Evolutionary conservation across 2,888 invertebrate genomes (phyloP).

Genomic region (Ophion ventricosus): DNA sequence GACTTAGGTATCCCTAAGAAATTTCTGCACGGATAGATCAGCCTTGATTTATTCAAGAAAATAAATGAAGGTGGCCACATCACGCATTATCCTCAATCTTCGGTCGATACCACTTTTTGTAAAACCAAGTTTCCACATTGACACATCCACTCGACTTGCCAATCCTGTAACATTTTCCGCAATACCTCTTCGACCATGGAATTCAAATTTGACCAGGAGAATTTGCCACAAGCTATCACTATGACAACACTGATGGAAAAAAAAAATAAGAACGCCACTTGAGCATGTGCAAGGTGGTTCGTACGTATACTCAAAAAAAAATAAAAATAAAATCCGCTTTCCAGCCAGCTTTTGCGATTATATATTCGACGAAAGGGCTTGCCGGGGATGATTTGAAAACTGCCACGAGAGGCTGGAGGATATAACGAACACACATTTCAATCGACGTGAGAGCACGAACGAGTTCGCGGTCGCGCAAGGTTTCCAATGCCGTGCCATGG

Average conservation of each 20-base stretch:
- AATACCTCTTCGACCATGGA: not conserved
- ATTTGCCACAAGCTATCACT: not conserved
- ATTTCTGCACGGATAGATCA: too few relatives aligned
- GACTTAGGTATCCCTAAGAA: too few relatives aligned
- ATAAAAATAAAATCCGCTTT: constrained; percentile 23
- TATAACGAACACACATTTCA: constrained; percentile 76
- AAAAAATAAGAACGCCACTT: not conserved
- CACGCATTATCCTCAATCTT: too few relatives aligned
- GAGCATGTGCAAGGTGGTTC: not conserved
- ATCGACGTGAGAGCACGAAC: constrained; percentile 72
- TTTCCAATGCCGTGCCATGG: constrained; percentile 65
- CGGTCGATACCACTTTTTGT: too few relatives aligned
- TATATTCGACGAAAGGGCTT: constrained; percentile 34
- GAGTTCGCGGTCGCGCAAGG: constrained; percentile 61
- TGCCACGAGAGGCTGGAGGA: constrained; percentile 67
- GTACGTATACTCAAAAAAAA: constrained; percentile 21
- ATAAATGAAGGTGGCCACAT: too few relatives aligned
- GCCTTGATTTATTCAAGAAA: too few relatives aligned
- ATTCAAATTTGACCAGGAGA: not conserved
- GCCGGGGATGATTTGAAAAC: constrained; percentile 54
- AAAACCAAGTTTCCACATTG: too few relatives aligned
- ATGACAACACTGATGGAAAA: not conserved
- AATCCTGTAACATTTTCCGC: constrained; percentile 7
- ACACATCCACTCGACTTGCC: not conserved
- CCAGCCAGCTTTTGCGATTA: constrained; percentile 33